Evolutionary conservation across 2,113 vertebrate genomes (phyloP), one percentile per base, ranked within the genome.

Genomic region (Turdus rufiventris): DNA sequence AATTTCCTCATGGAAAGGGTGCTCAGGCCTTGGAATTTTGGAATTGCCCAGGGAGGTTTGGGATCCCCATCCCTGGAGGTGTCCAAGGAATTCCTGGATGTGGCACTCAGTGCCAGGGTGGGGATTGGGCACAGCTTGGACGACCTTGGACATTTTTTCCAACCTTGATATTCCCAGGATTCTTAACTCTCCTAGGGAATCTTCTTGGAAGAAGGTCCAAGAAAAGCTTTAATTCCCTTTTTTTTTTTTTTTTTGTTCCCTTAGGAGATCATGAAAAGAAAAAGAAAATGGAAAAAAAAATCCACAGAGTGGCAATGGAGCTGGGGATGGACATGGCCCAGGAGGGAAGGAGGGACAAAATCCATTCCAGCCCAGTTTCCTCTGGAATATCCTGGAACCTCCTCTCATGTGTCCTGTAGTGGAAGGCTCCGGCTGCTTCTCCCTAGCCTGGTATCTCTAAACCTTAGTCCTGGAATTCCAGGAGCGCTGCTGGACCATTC

Each of bases 81-180:
- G 4, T 13, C 77, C 51, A 13, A 20, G 77, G 63, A 80, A 68
- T 48, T 48, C 23, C 63, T 33, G 62, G 50, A 45, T 9, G 50
- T 25, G 48, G 24, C 47, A 10, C 29, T 34, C 38, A 2, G 31
- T 26, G 57, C 45, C 14, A 0, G 13, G 36, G 47, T 24, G 16
- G 40, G 50, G 5, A 66, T 66, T 0, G 0, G 12, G 1, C 51
- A 1, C n/a, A 36, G 26, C 8, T 38, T 26, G 0, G 0, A 2
- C 26, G 62, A 13, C 1, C 21, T 2, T 8, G 40, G 17, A 56
- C 8, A 5, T 2, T 0, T 47, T 80, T 48, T 47, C 63, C 51
- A 67, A 14, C 42, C 14, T 25, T 13, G 26, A 0, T 5, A 8
- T 28, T 80, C 53, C 63, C 11, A 1, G 43, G 18, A 81, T 48